Conservation (phyloP, 2,113 vertebrate species). For the Axis porcinus region DNA sequence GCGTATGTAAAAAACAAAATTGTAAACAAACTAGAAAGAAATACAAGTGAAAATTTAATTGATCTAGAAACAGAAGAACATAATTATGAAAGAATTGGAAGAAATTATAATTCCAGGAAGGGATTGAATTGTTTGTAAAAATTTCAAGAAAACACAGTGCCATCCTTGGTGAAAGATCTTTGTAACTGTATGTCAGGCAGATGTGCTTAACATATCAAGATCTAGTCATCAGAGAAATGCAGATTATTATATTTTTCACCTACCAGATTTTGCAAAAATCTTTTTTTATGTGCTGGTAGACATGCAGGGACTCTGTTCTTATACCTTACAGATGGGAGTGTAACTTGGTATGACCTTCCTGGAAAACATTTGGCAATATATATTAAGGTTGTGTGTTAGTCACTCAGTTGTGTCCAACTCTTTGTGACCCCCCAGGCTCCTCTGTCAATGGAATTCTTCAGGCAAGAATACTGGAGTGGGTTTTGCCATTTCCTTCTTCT, state of each 20-base stretch:
- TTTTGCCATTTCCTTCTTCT: neutral
- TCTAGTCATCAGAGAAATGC: neutral
- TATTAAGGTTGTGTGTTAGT: neutral
- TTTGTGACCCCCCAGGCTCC: neutral
- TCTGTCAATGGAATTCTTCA: neutral
- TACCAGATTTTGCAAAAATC: neutral
- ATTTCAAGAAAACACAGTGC: neutral
- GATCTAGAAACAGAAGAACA: neutral
- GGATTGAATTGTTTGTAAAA: neutral
- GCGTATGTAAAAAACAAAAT: neutral
- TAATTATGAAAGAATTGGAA: neutral
- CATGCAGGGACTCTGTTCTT: neutral
- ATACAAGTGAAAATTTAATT: neutral
- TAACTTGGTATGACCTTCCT: neutral
- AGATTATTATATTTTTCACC: neutral
- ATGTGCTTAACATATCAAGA: neutral
- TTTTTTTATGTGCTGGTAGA: neutral
- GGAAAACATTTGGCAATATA: neutral
- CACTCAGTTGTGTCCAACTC: neutral
- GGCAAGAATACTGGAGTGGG: neutral
- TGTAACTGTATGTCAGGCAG: neutral
- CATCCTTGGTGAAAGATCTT: neutral
- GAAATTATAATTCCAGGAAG: neutral
- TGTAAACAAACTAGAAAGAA: neutral
- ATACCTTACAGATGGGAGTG: neutral